Percentiles rank a stretch among this genome's conserved stretches.
Conservation (phyloP, 2,797 vertebrate genomes). For the Brachyrhaphis roseni region DNA sequence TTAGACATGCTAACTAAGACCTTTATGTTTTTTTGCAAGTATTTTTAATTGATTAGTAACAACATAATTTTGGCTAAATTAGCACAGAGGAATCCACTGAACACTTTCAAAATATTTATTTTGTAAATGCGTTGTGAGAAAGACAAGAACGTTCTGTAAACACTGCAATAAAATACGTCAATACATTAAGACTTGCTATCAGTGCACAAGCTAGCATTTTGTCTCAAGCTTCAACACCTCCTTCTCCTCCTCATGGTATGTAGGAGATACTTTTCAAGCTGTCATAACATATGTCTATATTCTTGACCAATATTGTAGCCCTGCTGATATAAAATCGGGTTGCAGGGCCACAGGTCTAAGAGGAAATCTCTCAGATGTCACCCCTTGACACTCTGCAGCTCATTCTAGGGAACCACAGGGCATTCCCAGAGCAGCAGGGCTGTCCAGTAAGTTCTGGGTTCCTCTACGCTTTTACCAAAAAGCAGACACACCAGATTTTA, state of each 20-base stretch:
- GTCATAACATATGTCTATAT: too few relatives aligned
- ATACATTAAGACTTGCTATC: not conserved
- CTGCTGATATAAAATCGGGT: not conserved
- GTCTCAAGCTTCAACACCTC: not conserved
- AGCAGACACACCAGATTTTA: not conserved
- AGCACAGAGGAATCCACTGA: not conserved
- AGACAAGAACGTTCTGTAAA: not conserved
- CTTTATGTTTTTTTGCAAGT: not conserved
- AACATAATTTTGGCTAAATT: not conserved
- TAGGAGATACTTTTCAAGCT: too few relatives aligned
- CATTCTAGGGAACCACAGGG: not conserved
- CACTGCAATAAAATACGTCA: not conserved
- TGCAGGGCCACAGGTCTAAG: not conserved
- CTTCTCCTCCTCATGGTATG: not conserved
- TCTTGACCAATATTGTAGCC: too few relatives aligned
- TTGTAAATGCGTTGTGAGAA: not conserved
- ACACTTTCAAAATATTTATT: not conserved
- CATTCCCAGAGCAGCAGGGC: not conserved
- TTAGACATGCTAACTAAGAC: not conserved
- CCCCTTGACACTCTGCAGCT: not conserved
- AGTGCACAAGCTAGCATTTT: not conserved
- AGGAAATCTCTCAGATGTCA: not conserved
- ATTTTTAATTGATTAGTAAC: not conserved
- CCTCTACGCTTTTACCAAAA: not conserved
- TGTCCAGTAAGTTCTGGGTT: not conserved